Evolutionary conservation across 1,140 invertebrate genomes (phyloP).

Genomic region (Bombus haemorrhoidalis): DNA sequence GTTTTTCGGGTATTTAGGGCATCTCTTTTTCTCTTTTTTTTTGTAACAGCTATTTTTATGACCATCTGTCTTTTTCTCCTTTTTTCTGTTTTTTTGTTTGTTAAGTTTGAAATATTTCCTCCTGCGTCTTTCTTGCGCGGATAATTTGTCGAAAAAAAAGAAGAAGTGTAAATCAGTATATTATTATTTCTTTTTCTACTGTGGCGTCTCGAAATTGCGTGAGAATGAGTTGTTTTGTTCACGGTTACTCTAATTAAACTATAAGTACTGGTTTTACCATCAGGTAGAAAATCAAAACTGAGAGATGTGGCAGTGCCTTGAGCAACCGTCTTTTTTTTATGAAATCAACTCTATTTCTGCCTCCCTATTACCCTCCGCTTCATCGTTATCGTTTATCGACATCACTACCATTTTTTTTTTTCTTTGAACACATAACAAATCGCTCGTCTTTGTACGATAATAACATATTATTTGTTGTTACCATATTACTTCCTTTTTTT

Average conservation of each 20-base stretch:
- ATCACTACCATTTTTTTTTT: constrained; percentile 58
- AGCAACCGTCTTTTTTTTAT: constrained; percentile 78
- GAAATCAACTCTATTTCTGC: constrained; percentile 70
- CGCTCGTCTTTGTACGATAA: constrained; percentile 81
- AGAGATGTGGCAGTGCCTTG: constrained; percentile 81
- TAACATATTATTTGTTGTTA: constrained; percentile 69
- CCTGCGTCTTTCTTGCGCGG: constrained; percentile 41
- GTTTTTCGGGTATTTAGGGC: constrained; percentile 71
- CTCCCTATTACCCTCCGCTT: constrained; percentile 57
- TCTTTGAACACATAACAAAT: constrained; percentile 82
- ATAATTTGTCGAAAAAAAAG: constrained; percentile 59
- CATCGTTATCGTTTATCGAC: constrained; percentile 50
- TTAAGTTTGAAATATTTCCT: neutral
- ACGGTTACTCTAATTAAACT: constrained; percentile 69
- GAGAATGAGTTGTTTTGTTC: constrained; percentile 42
- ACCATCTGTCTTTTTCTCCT: neutral
- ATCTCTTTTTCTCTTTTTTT: constrained; percentile 64
- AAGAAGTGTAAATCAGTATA: constrained; percentile 45
- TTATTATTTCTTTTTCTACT: constrained; percentile 13
- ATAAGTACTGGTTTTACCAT: constrained; percentile 66
- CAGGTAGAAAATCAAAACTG: constrained; percentile 65
- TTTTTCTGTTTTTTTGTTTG: constrained; percentile 2
- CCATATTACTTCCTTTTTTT: constrained; percentile 41
- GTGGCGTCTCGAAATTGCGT: constrained; percentile 41
- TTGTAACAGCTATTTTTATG: constrained; percentile 54